Evolutionary conservation across 2,113 vertebrate species (phyloP), one percentile per base, ranked within the genome.

Genomic region (Sigmodon hispidus): DNA sequence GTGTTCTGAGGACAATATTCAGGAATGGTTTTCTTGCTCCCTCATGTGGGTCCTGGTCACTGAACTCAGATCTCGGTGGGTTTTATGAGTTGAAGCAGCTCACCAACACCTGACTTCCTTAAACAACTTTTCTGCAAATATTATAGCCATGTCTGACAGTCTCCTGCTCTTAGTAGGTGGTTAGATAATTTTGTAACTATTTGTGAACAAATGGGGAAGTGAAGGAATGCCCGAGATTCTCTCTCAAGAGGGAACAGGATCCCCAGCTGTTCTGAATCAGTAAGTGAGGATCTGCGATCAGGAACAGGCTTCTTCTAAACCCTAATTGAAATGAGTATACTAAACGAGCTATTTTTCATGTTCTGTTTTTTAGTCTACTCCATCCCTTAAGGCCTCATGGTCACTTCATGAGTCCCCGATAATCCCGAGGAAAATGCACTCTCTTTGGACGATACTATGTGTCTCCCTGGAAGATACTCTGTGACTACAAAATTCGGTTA

Each of bases 51-150:
- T 34, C 9, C 81, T 85, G 40, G 40, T 31, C n/a, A 45, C 13
- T 26, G 3, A 9, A 45, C 24, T 24, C 22, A 9, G 12, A n/a
- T 40, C 13, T 84, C 40, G 81, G n/a, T 63, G 43, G 81, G 7
- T 26, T 40, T 63, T 34, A 65, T 29, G 7, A 3, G 0, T 19
- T 31, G 81, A 43, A 52, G 57, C 59, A 63, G 29, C 40, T 45
- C 26, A 29, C 17, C 4, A 34, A 29, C 8, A 8, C 72, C 26
- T 90, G 45, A 63, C 22, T 50, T 67, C 29, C 11, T 84, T 79
- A 21, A 81, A 61, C 24, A 87, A 26, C 52, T 91, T 94, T 94
- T 19, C 43, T 83, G 83, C 83, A 50, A 96, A 80, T 79, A 79
- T 34, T 52, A 11, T 43, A 86, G 55, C 16, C 57, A 76, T 7